These are phyloP conservation scores for Lytechinus pictus DNA, from an alignment of 35 echinoderm and acorn worm genomes.

Conservation along the genomic window DNA sequence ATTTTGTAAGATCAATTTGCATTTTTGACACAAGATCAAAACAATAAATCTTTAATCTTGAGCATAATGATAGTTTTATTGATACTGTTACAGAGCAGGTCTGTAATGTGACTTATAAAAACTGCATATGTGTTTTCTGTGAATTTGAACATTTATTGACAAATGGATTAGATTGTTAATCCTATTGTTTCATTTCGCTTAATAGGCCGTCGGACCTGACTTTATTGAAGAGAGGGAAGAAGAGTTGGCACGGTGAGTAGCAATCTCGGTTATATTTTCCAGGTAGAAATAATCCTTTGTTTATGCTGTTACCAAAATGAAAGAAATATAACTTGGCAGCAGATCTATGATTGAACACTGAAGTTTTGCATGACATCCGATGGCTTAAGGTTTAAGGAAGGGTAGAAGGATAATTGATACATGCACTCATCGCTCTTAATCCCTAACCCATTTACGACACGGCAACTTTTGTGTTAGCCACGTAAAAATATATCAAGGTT, in stretches of 20 bases:
- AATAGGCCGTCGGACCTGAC: conserved; percentile 69
- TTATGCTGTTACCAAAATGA: conserved; percentile 31
- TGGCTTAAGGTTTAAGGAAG: neutral
- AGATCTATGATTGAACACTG: neutral
- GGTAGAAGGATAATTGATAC: neutral
- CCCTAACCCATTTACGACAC: neutral
- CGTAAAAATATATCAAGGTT: neutral
- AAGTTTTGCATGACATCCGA: neutral
- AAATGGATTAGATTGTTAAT: neutral
- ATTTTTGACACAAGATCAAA: too few species aligned
- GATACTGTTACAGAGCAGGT: too few species aligned
- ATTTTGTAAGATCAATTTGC: too few species aligned
- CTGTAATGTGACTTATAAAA: too few species aligned
- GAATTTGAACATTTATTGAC: too few species aligned
- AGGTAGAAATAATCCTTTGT: conserved; percentile 39
- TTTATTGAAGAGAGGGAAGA: conserved; percentile 85
- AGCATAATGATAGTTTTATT: too few species aligned
- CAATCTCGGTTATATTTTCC: conserved; percentile 19
- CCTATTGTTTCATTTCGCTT: neutral
- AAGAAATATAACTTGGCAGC: neutral
- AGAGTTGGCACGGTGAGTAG: conserved; percentile 78
- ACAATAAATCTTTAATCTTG: too few species aligned
- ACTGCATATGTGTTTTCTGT: too few species aligned
- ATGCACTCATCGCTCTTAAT: neutral
- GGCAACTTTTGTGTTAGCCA: neutral